A percentile compares a stretch with the other conserved stretches of the same genome.
These are phyloP conservation scores for Pipistrellus pipistrellus DNA, from an alignment of 2,797 vertebrate species.

Conservation along the genomic window DNA sequence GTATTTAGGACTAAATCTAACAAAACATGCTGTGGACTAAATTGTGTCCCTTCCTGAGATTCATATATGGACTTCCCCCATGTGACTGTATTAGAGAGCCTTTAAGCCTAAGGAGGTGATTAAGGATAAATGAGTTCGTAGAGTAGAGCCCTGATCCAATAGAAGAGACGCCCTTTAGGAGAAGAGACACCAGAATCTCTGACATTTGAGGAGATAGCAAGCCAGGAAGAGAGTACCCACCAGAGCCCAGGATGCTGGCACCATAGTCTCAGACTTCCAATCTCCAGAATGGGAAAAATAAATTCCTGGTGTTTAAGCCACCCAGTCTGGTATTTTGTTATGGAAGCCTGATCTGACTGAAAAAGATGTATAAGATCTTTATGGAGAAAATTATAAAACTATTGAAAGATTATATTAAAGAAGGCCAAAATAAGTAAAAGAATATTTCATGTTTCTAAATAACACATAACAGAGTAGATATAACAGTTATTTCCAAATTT, in stretches of 20 bases:
- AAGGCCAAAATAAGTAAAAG: neutral
- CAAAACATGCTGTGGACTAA: neutral
- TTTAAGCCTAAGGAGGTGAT: neutral
- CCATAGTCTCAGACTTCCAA: neutral
- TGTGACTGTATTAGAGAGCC: neutral
- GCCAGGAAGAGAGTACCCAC: neutral
- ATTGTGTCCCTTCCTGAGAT: neutral
- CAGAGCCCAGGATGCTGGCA: neutral
- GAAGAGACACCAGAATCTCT: neutral
- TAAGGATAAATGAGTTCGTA: neutral
- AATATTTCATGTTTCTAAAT: neutral
- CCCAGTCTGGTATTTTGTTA: neutral
- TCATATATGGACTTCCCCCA: neutral
- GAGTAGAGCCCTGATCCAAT: neutral
- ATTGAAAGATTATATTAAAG: slow-evolving; percentile 1
- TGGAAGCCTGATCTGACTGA: neutral
- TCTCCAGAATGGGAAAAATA: slow-evolving; percentile 18
- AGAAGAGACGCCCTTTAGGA: neutral
- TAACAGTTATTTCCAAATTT: neutral
- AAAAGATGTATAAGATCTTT: neutral
- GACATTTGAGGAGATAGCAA: neutral
- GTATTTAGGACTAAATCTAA: slow-evolving; percentile 10
- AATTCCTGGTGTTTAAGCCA: neutral
- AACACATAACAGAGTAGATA: neutral
- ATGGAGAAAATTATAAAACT: neutral